These are phyloP conservation scores for Drosophila peninsularis DNA, from an alignment of 2,888 invertebrate genomes.

Conservation along the genomic window DNA sequence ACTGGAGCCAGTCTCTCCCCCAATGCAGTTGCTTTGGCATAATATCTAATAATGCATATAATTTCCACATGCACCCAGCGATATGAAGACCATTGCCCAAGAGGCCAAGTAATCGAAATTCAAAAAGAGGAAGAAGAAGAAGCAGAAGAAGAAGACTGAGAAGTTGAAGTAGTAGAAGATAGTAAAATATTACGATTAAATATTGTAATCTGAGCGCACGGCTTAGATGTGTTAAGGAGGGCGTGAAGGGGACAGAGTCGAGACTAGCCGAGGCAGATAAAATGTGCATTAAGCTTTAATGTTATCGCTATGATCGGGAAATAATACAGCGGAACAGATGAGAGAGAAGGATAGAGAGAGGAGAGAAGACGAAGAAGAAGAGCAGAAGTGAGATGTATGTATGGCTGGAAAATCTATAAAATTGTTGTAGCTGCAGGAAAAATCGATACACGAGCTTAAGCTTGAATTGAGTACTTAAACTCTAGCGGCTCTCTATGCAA, in stretches of 20 bases:
- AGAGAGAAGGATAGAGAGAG: not conserved
- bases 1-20: slow-evolving; percentile 1
- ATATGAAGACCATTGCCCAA: slow-evolving; percentile 33
- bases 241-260: not conserved
- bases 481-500: not conserved
- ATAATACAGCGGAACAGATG: slow-evolving; percentile 17
- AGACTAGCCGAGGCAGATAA: slow-evolving; percentile 1
- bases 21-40: slow-evolving; percentile 49
- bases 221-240: slow-evolving; percentile 1
- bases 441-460: not conserved
- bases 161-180: slow-evolving; percentile 20
- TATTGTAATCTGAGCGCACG: slow-evolving; percentile 54
- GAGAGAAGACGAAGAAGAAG: not conserved
- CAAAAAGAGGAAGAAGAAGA: not conserved
- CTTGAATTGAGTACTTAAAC: not conserved
- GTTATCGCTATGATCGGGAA: slow-evolving; percentile 26
- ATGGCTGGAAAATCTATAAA: not conserved
- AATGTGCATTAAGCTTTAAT: slow-evolving; percentile 54
- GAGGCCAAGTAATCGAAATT: slow-evolving; percentile 24
- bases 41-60: slow-evolving; percentile 81
- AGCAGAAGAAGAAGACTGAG: not conserved
- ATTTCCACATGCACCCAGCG: slow-evolving; percentile 67
- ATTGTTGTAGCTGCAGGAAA: not conserved
- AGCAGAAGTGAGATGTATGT: not conserved
- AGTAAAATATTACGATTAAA: slow-evolving; percentile 74